phyloP scores from a whole-genome alignment of 2,888 invertebrate genomes.

The Zygogramma bicolorata region DNA sequence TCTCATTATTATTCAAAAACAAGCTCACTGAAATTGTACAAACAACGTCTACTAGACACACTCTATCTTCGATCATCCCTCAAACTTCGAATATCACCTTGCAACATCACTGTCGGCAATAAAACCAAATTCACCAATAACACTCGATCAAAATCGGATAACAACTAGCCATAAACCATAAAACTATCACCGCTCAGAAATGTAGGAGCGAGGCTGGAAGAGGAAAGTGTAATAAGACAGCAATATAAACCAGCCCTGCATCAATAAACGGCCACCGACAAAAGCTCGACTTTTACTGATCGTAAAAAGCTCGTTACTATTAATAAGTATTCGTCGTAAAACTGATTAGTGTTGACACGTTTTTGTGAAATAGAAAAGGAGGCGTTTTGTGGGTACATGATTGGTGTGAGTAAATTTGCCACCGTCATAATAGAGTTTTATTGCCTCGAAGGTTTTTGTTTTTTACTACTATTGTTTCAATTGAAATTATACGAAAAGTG shows the following conservation, averaged over 20 bases:
- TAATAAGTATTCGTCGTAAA: constrained; percentile 72
- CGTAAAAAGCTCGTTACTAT: constrained; percentile 72
- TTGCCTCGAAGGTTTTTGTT: too few species aligned
- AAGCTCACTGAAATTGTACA: neutral
- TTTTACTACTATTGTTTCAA: too few species aligned
- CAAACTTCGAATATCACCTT: neutral
- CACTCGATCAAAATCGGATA: constrained; percentile 34
- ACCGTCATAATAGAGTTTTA: neutral
- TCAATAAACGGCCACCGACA: constrained; percentile 57
- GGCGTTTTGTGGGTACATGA: constrained; percentile 49
- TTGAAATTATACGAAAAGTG: too few species aligned
- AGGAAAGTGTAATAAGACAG: constrained; percentile 45
- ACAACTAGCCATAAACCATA: constrained; percentile 31
- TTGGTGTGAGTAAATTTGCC: neutral
- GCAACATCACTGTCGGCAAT: neutral
- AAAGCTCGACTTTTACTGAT: constrained; percentile 68
- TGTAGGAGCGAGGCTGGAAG: constrained; percentile 24
- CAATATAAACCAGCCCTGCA: constrained; percentile 48
- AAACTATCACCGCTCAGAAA: constrained; percentile 36
- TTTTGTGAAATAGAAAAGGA: constrained; percentile 66
- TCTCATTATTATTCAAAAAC: neutral
- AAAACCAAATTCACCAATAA: constrained; percentile 24
- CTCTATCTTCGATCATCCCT: neutral
- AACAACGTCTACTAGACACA: neutral
- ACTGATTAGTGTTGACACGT: constrained; percentile 72